Base-by-base conservation (phyloP, 1,140 invertebrate species). In the Caenorhabditis brenneri region DNA sequence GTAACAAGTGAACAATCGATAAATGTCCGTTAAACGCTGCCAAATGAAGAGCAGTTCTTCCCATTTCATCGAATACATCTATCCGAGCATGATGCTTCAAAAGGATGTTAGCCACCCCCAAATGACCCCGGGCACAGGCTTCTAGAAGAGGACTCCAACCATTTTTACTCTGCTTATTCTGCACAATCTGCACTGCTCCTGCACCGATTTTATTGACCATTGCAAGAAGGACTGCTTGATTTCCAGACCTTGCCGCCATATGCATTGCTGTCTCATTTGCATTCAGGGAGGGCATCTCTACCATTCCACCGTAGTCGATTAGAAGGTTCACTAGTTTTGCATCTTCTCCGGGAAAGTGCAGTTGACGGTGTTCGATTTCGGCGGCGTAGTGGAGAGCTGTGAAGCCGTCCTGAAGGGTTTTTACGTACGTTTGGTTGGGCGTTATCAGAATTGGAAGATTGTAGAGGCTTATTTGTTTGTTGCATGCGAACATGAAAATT, bases 121-220 rank as follows among this genome's bases (percentile, higher is more conserved):
- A 89, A 89, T 94, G 93, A 4, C 93, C 93, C 80, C 92, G 89
- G 65, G 93, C 92, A 87, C 93, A 92, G 15, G 97, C 97, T 84
- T 98, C 96, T 29, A 98, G 92, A 80, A 99, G 92, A 3, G 97
- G 97, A 0, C 97, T 98, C 96, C 97, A 98, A 1, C 97, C 97
- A 81, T 92, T 93, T 92, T 92, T 92, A 7, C 95, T 95, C 89
- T 98, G 96, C 89, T 94, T 94, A 90, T 99, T 99, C 84, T 98
- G 93, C 0, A 96, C 95, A 91, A 95, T 94, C 90, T 98, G 96
- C 2, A 97, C 94, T 86, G 96, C 94, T 2, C 94, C 94, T 1
- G 94, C 92, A 46, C 94, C 94, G 93, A 99, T 95, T 89, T 96
- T 94, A 80, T 94, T 93, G 39, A 98, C 94, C 93, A 99, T 97